phyloP scores from a whole-genome alignment of 2,888 invertebrate species.

The Stenotaenia linearis region DNA sequence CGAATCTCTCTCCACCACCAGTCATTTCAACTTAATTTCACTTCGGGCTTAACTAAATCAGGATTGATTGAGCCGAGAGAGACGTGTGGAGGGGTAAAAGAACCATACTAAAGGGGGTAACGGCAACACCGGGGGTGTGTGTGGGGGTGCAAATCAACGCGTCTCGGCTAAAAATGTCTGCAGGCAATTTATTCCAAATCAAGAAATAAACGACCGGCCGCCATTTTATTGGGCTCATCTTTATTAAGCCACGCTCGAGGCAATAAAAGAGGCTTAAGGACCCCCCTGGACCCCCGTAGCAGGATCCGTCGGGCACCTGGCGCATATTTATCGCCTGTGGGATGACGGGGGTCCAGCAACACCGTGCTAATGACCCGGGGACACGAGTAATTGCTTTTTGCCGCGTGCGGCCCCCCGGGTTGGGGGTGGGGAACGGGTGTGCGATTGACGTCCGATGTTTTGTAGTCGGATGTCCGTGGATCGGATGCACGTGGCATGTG shows the following conservation, averaged over 20 bases:
- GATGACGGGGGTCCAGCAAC: neutral
- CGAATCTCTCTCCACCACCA: neutral
- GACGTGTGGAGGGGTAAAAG: neutral
- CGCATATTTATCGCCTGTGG: slow-evolving; percentile 20
- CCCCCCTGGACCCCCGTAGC: neutral
- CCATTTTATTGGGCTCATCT: slow-evolving; percentile 33
- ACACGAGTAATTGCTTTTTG: neutral
- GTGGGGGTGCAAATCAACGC: neutral
- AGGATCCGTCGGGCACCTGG: neutral
- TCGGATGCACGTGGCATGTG: neutral
- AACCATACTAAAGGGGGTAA: neutral
- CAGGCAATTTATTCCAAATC: slow-evolving; percentile 32
- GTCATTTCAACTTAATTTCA: slow-evolving; percentile 32
- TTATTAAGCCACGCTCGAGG: slow-evolving; percentile 32
- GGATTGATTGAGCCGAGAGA: slow-evolving; percentile 24
- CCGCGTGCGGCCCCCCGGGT: neutral
- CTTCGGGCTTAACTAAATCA: slow-evolving; percentile 30
- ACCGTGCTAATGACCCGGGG: neutral
- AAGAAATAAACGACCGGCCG: slow-evolving; percentile 31
- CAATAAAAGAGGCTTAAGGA: slow-evolving; percentile 30
- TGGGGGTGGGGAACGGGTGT: neutral
- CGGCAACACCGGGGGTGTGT: neutral
- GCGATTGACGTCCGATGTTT: neutral
- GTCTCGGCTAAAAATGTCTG: neutral
- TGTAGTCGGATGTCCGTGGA: neutral